Evolutionary conservation across 2,113 vertebrate genomes (phyloP), one percentile per base, ranked within the genome.

Genomic region (Calcarius ornatus): DNA sequence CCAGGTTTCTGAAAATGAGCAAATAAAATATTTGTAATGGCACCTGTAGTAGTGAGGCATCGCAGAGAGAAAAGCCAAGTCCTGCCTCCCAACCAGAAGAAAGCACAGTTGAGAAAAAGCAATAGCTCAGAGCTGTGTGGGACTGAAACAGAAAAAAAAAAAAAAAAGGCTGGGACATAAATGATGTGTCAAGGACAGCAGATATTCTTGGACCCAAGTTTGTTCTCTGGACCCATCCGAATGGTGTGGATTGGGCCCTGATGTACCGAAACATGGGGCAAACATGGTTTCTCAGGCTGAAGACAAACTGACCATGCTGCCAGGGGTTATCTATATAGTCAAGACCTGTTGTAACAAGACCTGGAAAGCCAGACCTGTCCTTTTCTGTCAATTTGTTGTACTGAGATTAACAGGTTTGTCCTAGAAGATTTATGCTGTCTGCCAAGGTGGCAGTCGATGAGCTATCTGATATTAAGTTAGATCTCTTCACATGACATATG

Each of bases 21-120:
- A 86, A 90, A 78, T 75, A 75, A 88, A 95, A 92, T 95, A 88
- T 95, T 97, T 95, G 12, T 64, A 60, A 82, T 93, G 95, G 88
- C 85, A 96, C 90, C 76, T 95, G 93, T 60, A 71, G 60, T 40
- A 71, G 48, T 28, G 42, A 88, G 60, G 35, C 43, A 71, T 19
- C 85, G 77, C 2, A 0, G 43, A 78, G 37, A 75, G 56, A 92
- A 86, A 92, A 84, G 68, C 48, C 40, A 92, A 75, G n/a, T 86
- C 40, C 35, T 88, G 45, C 42, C 68, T 92, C 60, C 40, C n/a
- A 45, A 11, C 5, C 47, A 86, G 56, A 77, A 64, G 10, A 66
- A 83, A 81, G 59, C 70, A 80, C 18, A 69, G 54, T 37, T 0
- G 0, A 69, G 60, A 77, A 45, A 86, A 56, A 72, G 18, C 30